phyloP scores from a whole-genome alignment of 64 coral and sea anemone species.

The Dendrophyllia cribrosa region DNA sequence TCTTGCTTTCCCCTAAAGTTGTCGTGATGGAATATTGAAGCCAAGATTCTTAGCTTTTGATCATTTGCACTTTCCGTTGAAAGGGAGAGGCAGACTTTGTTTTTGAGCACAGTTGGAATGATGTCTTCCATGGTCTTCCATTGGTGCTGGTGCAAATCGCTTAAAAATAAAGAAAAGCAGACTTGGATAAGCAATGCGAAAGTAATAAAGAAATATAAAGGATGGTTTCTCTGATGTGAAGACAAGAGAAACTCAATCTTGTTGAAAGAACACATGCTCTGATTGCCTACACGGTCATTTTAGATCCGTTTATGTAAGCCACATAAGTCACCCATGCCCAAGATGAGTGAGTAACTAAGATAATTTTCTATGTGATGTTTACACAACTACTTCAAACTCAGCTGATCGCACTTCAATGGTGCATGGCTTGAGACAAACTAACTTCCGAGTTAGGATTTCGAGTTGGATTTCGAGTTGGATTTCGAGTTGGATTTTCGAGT shows the following conservation, averaged over 20 bases:
- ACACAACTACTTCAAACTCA: neutral
- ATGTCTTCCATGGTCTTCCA: neutral
- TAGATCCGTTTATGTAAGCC: no score
- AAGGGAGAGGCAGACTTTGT: neutral
- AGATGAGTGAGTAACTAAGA: neutral
- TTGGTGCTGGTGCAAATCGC: neutral
- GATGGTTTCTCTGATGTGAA: neutral
- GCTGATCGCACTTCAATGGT: neutral
- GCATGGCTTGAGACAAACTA: neutral
- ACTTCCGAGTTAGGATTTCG: neutral
- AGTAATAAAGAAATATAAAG: neutral
- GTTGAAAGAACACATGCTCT: no score
- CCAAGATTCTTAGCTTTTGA: no score
- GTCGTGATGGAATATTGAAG: neutral
- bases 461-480: no score
- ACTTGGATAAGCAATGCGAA: neutral
- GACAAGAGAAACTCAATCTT: neutral
- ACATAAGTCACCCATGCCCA: neutral
- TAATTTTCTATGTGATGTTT: no score
- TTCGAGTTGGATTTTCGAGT: no score
- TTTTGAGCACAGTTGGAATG: neutral
- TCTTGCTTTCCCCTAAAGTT: constrained; percentile 56
- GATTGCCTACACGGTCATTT: no score
- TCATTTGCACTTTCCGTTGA: neutral
- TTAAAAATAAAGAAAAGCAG: neutral